phyloP scores from a whole-genome alignment of 1,140 invertebrate genomes.

The Drosophila bipectinata region DNA sequence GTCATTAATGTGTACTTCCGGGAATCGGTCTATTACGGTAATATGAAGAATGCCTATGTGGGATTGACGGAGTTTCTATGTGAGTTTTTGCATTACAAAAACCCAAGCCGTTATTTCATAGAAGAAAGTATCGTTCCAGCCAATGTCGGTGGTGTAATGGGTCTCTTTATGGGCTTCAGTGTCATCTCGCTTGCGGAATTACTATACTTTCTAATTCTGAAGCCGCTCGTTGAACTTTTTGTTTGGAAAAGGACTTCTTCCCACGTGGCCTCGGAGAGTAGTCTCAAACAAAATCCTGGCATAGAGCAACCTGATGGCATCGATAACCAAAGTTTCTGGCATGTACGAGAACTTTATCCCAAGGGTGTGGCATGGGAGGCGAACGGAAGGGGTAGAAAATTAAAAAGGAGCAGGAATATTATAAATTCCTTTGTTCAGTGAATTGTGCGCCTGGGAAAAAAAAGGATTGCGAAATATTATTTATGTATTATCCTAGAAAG shows the following conservation, averaged over 20 bases:
- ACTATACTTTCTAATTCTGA: slow-evolving; percentile 88
- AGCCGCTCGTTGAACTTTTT: slow-evolving; percentile 74
- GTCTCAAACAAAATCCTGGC: slow-evolving; percentile 6
- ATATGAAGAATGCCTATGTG: slow-evolving; percentile 89
- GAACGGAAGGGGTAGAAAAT: background rate
- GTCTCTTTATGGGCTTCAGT: slow-evolving; percentile 92
- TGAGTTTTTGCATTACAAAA: slow-evolving; percentile 61
- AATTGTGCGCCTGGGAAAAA: background rate
- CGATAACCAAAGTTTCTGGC: slow-evolving; percentile 35
- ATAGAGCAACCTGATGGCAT: background rate
- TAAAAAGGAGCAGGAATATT: background rate
- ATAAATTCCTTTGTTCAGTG: slow-evolving; percentile 9
- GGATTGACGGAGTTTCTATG: slow-evolving; percentile 91
- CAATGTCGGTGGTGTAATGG: slow-evolving; percentile 91
- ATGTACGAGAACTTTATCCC: slow-evolving; percentile 58
- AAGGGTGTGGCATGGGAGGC: slow-evolving; percentile 33
- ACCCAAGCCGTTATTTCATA: background rate
- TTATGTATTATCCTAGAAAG: slow-evolving; percentile 10
- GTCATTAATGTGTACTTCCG: slow-evolving; percentile 90
- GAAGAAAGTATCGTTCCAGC: slow-evolving; percentile 85
- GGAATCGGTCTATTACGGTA: slow-evolving; percentile 88
- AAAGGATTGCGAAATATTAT: slow-evolving; percentile 10
- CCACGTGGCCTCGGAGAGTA: background rate
- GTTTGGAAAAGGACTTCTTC: slow-evolving; percentile 38
- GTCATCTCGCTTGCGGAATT: slow-evolving; percentile 90